A percentile compares a stretch with the other conserved stretches of the same genome.
Conservation (phyloP, 2,888 invertebrate species). For the Neoitamus cyanurus region DNA sequence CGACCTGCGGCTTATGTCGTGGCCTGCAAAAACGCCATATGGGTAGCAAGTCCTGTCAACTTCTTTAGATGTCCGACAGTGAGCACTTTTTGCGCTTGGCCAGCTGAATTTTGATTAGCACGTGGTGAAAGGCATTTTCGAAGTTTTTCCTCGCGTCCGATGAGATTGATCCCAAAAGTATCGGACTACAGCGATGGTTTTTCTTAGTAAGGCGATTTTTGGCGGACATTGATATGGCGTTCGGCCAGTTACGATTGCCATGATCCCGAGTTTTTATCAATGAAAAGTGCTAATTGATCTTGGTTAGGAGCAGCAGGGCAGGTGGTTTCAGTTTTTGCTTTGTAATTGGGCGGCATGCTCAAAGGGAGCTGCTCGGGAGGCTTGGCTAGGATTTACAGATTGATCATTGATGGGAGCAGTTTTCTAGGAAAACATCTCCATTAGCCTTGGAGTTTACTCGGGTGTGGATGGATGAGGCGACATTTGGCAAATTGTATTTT, state of each 20-base stretch:
- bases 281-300: constrained; percentile 40
- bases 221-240: constrained; percentile 21
- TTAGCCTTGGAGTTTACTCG: background rate
- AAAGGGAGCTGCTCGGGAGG: background rate
- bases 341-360: constrained; percentile 16
- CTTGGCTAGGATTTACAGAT: background rate
- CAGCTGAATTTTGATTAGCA: constrained; percentile 36
- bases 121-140: constrained; percentile 31
- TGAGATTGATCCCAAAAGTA: constrained; percentile 30
- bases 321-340: constrained; percentile 32
- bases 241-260: constrained; percentile 17
- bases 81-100: background rate
- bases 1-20: background rate
- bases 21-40: constrained; percentile 33
- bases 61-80: background rate
- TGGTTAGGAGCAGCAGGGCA: background rate
- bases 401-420: background rate
- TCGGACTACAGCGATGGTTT: background rate
- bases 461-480: background rate
- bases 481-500: background rate
- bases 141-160: background rate
- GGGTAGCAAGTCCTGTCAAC: constrained; percentile 26
- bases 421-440: constrained; percentile 12
- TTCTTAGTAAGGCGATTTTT: background rate
- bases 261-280: constrained; percentile 35